These are phyloP conservation scores for Pterobdella sp. DNA, from an alignment of 2,888 invertebrate genomes.

Conservation along the genomic window DNA sequence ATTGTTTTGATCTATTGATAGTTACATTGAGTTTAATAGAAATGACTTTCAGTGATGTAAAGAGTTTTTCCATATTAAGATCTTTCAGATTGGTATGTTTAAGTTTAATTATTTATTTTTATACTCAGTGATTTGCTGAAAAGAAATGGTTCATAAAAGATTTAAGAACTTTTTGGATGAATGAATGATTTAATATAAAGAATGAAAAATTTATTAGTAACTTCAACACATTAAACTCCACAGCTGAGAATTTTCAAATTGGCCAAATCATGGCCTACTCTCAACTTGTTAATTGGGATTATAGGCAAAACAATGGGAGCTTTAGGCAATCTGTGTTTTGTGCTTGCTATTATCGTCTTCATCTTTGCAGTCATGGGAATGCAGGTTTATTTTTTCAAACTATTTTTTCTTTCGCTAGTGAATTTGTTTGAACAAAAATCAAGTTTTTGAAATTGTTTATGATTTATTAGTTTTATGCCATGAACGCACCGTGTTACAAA, in stretches of 20 bases:
- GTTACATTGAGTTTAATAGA: constrained; percentile 89
- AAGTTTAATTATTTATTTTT: background rate
- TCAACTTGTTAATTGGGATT: constrained; percentile 94
- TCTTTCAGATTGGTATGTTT: constrained; percentile 86
- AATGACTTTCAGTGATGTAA: constrained; percentile 82
- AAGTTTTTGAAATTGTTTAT: too few relatives aligned
- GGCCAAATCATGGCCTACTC: constrained; percentile 96
- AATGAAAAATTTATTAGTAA: background rate
- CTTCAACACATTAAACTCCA: background rate
- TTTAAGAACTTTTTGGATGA: too few relatives aligned
- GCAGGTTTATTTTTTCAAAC: constrained; percentile 61
- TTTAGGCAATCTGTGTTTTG: constrained; percentile 89
- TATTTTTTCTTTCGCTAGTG: background rate
- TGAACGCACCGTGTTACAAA: too few relatives aligned
- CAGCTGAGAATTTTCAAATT: constrained; percentile 96
- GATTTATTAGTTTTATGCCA: too few relatives aligned
- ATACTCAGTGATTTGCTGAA: too few relatives aligned
- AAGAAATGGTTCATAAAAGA: too few relatives aligned
- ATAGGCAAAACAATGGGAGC: constrained; percentile 97
- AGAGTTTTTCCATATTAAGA: constrained; percentile 80
- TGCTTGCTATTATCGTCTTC: constrained; percentile 96
- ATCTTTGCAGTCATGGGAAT: constrained; percentile 99
- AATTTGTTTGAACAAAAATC: background rate
- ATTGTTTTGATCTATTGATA: constrained; percentile 95
- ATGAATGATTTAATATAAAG: background rate